A percentile compares a stretch with the other conserved stretches of the same genome.
These are phyloP conservation scores for Dendrocincla tyrannina DNA, from an alignment of 2,797 vertebrate genomes.

Conservation along the genomic window DNA sequence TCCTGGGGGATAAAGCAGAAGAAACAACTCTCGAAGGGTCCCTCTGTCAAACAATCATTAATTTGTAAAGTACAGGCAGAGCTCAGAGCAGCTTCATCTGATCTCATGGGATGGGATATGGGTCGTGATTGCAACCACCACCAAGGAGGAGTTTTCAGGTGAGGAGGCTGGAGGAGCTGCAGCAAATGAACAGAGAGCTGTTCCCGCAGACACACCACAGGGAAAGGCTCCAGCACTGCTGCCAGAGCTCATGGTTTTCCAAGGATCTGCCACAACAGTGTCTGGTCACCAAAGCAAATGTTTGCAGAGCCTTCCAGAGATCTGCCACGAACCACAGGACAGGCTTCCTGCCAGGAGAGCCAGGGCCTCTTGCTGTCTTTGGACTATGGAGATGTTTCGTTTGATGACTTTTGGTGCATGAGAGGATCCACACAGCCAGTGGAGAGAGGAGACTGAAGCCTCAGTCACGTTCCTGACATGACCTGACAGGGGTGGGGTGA, in stretches of 20 bases:
- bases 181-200: neutral
- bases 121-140: neutral
- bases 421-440: neutral
- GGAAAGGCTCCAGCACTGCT: neutral
- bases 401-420: neutral
- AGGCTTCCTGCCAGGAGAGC: neutral
- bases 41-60: neutral
- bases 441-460: neutral
- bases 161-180: neutral
- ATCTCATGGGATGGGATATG: accelerated
- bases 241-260: neutral
- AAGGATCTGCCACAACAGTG: neutral
- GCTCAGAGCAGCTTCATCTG: neutral
- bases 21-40: neutral
- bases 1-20: neutral
- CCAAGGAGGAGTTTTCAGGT: accelerated
- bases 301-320: neutral
- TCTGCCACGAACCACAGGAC: accelerated
- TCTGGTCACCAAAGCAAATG: neutral
- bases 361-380: neutral
- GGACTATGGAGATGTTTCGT: neutral
- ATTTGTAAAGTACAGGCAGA: neutral
- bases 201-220: neutral
- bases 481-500: neutral
- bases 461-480: neutral